A percentile compares a stretch with the other conserved stretches of the same genome.
phyloP scores from a whole-genome alignment of 2,797 vertebrate species.

The Rhabdophis nuchalis region DNA sequence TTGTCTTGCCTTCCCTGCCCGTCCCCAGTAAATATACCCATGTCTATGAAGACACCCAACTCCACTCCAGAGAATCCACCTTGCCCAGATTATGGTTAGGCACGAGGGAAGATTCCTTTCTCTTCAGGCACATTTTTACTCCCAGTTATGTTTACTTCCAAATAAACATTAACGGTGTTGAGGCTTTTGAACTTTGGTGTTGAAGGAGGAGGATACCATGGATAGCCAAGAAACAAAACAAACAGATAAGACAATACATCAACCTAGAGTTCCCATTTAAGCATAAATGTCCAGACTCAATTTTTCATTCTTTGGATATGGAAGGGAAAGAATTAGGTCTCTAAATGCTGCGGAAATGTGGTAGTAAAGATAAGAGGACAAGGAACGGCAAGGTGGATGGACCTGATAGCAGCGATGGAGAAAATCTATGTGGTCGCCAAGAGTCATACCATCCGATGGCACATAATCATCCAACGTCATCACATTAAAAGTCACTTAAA shows the following conservation, averaged over 20 bases:
- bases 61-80: no score
- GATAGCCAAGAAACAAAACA: neutral
- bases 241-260: neutral
- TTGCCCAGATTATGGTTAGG: neutral
- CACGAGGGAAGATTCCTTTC: neutral
- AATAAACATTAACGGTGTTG: neutral
- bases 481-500: neutral
- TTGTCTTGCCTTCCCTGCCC: neutral
- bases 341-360: neutral
- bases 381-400: neutral
- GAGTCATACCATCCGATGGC: neutral
- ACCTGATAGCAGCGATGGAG: neutral
- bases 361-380: neutral
- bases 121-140: neutral
- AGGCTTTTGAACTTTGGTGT: neutral
- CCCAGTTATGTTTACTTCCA: neutral
- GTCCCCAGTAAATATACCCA: neutral
- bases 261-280: neutral
- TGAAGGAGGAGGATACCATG: neutral
- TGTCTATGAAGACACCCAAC: neutral
- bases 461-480: neutral
- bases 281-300: neutral
- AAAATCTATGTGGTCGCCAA: neutral
- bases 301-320: neutral
- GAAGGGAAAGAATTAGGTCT: neutral